Percentiles rank a stretch among this genome's conserved stretches.
phyloP scores from a whole-genome alignment of 1,140 invertebrate species.

The Sitophilus oryzae region DNA sequence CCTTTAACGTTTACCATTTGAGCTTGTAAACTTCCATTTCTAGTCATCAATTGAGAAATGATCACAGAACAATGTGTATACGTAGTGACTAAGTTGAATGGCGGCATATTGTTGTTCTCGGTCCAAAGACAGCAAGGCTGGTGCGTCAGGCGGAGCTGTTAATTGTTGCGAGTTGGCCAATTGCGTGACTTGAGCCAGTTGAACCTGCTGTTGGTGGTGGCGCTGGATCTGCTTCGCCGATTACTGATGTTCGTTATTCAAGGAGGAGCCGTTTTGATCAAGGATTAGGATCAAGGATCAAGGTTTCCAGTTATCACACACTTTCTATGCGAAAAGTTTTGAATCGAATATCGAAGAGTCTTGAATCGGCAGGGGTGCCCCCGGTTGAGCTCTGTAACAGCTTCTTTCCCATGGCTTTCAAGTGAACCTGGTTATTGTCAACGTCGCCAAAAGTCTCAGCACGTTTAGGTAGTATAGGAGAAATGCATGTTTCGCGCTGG shows the following conservation, averaged over 20 bases:
- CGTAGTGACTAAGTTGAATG: conserved; percentile 69
- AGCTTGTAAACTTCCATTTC: conserved; percentile 66
- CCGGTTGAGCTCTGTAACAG: conserved; percentile 31
- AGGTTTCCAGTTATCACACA: conserved; percentile 39
- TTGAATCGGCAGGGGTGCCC: conserved; percentile 37
- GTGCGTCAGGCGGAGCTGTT: conserved; percentile 34
- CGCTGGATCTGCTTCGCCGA: conserved; percentile 9
- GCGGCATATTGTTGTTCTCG: conserved; percentile 65
- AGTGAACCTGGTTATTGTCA: conserved; percentile 57
- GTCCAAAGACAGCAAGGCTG: conserved; percentile 46
- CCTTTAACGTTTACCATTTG: conserved; percentile 55
- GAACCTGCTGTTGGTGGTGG: conserved; percentile 13
- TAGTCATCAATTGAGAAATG: conserved; percentile 78
- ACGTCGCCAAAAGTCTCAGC: conserved; percentile 95
- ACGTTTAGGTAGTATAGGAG: conserved; percentile 77
- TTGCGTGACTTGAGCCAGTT: neutral
- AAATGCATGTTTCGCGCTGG: conserved; percentile 73
- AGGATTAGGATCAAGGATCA: too few relatives aligned
- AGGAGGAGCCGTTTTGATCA: conserved; percentile 37
- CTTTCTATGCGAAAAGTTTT: conserved; percentile 50
- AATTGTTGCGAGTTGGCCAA: conserved; percentile 8
- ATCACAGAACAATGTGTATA: conserved; percentile 78
- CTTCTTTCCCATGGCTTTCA: conserved; percentile 41
- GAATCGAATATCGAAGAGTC: too few relatives aligned
- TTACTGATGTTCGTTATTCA: conserved; percentile 22